Percentiles rank a stretch among this genome's conserved stretches.
Evolutionary conservation across 1,140 invertebrate genomes (phyloP).

Genomic region (Schlechtendalia chinensis): DNA sequence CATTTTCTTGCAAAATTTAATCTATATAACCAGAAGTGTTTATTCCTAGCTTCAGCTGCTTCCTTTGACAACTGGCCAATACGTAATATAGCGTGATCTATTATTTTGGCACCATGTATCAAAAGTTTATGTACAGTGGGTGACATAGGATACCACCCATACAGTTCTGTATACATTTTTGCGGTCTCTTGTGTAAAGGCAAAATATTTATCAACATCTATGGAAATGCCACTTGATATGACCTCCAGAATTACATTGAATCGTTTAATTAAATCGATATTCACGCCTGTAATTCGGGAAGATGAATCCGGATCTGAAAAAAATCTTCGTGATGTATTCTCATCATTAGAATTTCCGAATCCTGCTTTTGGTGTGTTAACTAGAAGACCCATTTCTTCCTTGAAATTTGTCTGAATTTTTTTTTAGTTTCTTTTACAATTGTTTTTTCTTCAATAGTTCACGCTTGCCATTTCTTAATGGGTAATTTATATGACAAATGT

Average conservation of each 20-base stretch:
- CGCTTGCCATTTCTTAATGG: not conserved
- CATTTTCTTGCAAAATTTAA: too few relatives aligned
- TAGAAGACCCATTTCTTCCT: too few relatives aligned
- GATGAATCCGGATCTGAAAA: too few relatives aligned
- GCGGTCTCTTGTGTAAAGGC: conserved; percentile 52
- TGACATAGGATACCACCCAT: too few relatives aligned
- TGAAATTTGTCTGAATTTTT: too few relatives aligned
- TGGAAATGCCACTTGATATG: conserved; percentile 51
- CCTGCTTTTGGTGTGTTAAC: too few relatives aligned
- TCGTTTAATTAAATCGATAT: too few relatives aligned
- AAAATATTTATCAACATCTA: conserved; percentile 51
- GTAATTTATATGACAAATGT: not conserved
- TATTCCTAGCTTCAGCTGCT: conserved; percentile 52
- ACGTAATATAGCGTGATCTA: conserved; percentile 53
- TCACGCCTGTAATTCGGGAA: too few relatives aligned
- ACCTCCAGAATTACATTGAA: too few relatives aligned
- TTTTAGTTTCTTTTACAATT: conserved; percentile 54
- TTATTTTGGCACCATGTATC: conserved; percentile 50
- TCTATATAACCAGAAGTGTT: conserved; percentile 53
- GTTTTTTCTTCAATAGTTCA: not conserved
- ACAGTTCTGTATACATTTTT: conserved; percentile 50
- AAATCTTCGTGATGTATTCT: too few relatives aligned
- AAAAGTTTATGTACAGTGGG: too few relatives aligned
- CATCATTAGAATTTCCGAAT: too few relatives aligned
- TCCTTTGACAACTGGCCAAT: not conserved